Evolutionary conservation across 2,888 invertebrate species (phyloP).

Genomic region (Catocala sponsa): DNA sequence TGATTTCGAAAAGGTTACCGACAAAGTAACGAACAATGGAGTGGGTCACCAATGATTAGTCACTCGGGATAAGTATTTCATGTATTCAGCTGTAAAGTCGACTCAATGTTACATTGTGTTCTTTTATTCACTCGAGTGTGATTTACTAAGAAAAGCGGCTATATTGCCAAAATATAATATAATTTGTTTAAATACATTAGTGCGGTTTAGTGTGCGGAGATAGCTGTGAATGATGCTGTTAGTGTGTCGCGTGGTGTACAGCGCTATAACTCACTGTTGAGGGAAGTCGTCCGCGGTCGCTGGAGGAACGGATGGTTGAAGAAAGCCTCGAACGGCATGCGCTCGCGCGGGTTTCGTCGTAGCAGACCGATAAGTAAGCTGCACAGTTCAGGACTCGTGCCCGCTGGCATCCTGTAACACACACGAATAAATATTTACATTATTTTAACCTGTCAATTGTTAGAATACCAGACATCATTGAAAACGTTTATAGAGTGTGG

Average conservation of each 20-base stretch:
- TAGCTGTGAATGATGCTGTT: slow-evolving; percentile 24
- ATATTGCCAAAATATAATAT: slow-evolving; percentile 19
- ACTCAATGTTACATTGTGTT: slow-evolving; percentile 43
- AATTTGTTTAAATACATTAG: slow-evolving; percentile 19
- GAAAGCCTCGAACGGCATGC: slow-evolving; percentile 98
- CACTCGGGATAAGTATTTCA: slow-evolving; percentile 56
- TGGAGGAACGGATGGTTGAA: slow-evolving; percentile 97
- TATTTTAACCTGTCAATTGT: background rate
- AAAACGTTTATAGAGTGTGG: too few species aligned
- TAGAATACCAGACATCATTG: too few species aligned
- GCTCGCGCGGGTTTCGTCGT: slow-evolving; percentile 96
- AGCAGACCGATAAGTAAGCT: slow-evolving; percentile 95
- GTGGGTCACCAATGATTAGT: slow-evolving; percentile 53
- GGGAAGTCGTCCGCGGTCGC: slow-evolving; percentile 87
- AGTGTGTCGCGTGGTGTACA: slow-evolving; percentile 15
- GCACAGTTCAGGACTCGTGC: slow-evolving; percentile 96
- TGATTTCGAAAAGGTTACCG: slow-evolving; percentile 45
- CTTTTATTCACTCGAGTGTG: slow-evolving; percentile 25
- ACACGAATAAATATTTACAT: slow-evolving; percentile 1
- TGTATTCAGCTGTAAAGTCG: slow-evolving; percentile 50
- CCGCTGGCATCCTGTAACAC: slow-evolving; percentile 95
- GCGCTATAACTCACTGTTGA: slow-evolving; percentile 74
- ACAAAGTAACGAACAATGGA: slow-evolving; percentile 49
- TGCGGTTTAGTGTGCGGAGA: slow-evolving; percentile 18
- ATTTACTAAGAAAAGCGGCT: slow-evolving; percentile 26